Evolutionary conservation across 2,113 vertebrate species (phyloP), one percentile per base, ranked within the genome.

Genomic region (Pandion haliaetus): DNA sequence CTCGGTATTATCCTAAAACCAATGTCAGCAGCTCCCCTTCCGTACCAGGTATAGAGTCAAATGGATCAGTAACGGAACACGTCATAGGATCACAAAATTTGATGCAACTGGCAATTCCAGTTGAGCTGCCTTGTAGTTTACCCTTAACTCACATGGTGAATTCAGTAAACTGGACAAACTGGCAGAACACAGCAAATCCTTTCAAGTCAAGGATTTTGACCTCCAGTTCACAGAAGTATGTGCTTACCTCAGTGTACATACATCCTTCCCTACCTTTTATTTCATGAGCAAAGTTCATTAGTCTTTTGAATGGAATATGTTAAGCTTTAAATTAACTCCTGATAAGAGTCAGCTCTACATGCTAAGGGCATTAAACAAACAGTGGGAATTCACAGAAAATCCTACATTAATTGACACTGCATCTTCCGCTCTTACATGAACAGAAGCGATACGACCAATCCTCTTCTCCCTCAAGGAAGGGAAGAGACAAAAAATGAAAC

Each of bases 151-250:
- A 49, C 31, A 25, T 19, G 15, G 16, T 24, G 14, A 88, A 57
- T 49, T 86, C 31, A 77, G 42, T 40, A 73, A 86, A 88, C 42
- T 47, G 45, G 25, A 72, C 50, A 77, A 95, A 66, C 8, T 66
- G 34, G 10, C 58, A 86, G 38, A 90, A 90, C 17, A 58, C 34
- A 80, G 40, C 10, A 71, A 92, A 82, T 50, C 34, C 42, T 91
- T 87, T 47, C 32, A 82, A 32, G 25, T 61, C 42, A 63, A 82
- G 86, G 72, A 95, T 89, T 95, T 85, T 97, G 84, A 91, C 80
- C 92, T 79, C 40, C 67, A 76, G 32, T 65, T 91, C 70, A 94
- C 20, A 71, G 25, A 80, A 42, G 17, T 17, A 36, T 44, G 23
- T 34, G 47, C 44, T 55, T 80, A 86, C 21, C 19, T 7, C 26